Base-by-base conservation (phyloP, 2,113 vertebrate genomes). In the Nymphicus hollandicus region DNA sequence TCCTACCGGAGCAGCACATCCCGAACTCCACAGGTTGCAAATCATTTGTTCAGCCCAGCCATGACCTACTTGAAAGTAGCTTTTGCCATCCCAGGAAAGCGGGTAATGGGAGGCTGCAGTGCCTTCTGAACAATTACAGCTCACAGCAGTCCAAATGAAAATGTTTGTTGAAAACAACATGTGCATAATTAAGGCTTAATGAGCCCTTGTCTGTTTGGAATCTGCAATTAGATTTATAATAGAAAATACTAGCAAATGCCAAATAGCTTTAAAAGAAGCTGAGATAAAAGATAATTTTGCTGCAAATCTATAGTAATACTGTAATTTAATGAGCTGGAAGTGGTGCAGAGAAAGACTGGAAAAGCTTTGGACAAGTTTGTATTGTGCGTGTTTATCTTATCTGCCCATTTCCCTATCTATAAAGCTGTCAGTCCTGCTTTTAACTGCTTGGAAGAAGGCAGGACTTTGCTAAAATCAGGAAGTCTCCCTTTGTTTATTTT, bases 81-180 rank as follows among this genome's bases (percentile, higher is more conserved):
- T 97, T 97, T 93, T 96, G 91, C 94, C 91, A 91, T 97, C 86
- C 44, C 97, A 65, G 96, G 97, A 90, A 97, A 96, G 96, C 96
- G 96, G 90, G 95, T 97, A 97, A 98, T 98, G 97, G 98, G 98
- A 97, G 98, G 97, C 97, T 97, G 96, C 95, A 95, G 97, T 98
- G 98, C 98, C 98, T 96, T 97, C 98, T 95, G 98, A 99, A 99
- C 99, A 98, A 98, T 99, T 99, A 98, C 98, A 98, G 98, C 98
- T 98, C 98, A 97, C 98, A 98, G 98, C 98, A 98, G 98, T 98
- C 98, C 99, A 99, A 99, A 99, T 99, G 98, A 99, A 99, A 99
- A 99, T 99, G 99, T 99, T 99, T 99, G 99, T 99, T 98, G 99
- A 99, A 99, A 99, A 99, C 99, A 99, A 99, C 99, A 99, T 99